These are phyloP conservation scores for Esox lucius DNA, from an alignment of 2,797 vertebrate genomes.

Conservation along the genomic window DNA sequence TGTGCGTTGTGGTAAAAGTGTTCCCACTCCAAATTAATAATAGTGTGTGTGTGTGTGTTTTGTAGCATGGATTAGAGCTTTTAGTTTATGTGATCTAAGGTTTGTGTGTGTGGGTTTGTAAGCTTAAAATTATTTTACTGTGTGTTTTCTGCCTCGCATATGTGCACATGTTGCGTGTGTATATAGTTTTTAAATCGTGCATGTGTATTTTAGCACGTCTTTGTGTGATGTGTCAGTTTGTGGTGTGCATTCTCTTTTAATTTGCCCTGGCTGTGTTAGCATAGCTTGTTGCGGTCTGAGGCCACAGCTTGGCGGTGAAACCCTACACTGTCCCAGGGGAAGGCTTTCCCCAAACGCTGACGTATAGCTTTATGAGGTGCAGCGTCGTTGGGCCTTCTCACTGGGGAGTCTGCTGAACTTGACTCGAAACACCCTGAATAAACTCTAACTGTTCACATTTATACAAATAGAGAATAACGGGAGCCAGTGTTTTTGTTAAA, in stretches of 20 bases:
- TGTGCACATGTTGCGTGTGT: not conserved
- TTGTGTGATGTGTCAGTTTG: not conserved
- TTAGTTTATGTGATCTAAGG: constrained; percentile 4
- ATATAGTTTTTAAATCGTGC: not conserved
- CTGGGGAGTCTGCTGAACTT: constrained; percentile 67
- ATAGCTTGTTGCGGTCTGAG: constrained; percentile 52
- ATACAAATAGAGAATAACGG: constrained; percentile 52
- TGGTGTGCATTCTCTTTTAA: constrained; percentile 54
- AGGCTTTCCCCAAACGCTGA: constrained; percentile 55
- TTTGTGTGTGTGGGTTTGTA: constrained; percentile 9
- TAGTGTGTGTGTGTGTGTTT: constrained; percentile 36
- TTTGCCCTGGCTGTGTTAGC: constrained; percentile 65
- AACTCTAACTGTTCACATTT: constrained; percentile 58
- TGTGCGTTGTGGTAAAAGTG: not conserved
- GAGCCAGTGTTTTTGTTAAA: constrained; percentile 45
- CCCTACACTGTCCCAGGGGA: constrained; percentile 62
- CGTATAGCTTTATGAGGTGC: constrained; percentile 75
- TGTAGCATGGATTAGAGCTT: constrained; percentile 11
- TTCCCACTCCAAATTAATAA: not conserved
- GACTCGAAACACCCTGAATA: constrained; percentile 64
- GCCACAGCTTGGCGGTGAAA: constrained; percentile 69
- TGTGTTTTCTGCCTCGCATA: not conserved
- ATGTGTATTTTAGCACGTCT: not conserved
- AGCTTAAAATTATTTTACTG: not conserved
- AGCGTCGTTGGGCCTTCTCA: constrained; percentile 69